These are phyloP conservation scores for Kradibia gibbosae DNA, from an alignment of 1,140 invertebrate species.

Conservation along the genomic window DNA sequence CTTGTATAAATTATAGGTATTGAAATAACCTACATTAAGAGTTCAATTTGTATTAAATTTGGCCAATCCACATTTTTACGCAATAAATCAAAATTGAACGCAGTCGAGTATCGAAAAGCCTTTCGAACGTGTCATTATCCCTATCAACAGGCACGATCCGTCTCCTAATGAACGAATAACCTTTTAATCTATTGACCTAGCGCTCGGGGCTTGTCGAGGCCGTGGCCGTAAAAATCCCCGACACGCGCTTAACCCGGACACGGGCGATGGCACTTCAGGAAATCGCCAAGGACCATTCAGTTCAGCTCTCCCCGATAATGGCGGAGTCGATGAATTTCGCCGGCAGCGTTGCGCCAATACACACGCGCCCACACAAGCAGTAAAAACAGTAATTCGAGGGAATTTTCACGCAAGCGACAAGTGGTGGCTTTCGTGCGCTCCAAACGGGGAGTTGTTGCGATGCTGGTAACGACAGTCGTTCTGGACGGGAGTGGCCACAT, in stretches of 20 bases:
- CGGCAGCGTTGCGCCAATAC: neutral
- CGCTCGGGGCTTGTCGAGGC: neutral
- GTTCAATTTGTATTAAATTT: no score
- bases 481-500: no score
- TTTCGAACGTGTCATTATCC: no score
- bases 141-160: neutral
- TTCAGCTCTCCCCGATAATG: neutral
- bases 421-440: neutral
- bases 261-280: neutral
- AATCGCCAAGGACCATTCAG: conserved; percentile 13
- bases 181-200: neutral
- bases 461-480: neutral
- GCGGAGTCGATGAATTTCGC: neutral
- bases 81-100: no score
- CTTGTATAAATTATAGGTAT: no score
- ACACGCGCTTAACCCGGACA: neutral
- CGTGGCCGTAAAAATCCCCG: neutral
- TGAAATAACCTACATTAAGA: no score
- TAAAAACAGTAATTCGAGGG: neutral
- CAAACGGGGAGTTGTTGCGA: neutral
- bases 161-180: neutral
- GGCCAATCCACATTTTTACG: no score
- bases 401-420: neutral
- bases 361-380: neutral
- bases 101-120: no score